Percentiles rank a stretch among this genome's conserved stretches.
Conservation (phyloP, 2,888 invertebrate species). For the Suillia variegata region DNA sequence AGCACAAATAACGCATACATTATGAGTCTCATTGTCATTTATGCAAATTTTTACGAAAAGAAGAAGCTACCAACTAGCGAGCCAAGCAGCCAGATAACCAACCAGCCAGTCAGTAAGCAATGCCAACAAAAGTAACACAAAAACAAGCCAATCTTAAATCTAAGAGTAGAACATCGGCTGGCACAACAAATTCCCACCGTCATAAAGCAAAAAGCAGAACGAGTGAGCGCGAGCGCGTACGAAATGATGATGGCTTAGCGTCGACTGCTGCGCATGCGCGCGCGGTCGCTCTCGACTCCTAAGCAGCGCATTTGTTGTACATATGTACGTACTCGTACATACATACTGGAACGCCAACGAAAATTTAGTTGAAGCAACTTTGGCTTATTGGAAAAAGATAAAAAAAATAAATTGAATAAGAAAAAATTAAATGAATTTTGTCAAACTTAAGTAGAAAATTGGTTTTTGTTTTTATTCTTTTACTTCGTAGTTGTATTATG, state of each 20-base stretch:
- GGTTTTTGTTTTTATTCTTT: neutral
- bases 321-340: neutral
- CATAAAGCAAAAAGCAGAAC: neutral
- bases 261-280: too few relatives aligned
- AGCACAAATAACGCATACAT: slow-evolving; percentile 52
- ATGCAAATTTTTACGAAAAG: slow-evolving; percentile 44
- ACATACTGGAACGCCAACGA: too few relatives aligned
- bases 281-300: too few relatives aligned
- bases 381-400: too few relatives aligned
- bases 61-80: neutral
- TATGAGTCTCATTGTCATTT: slow-evolving; percentile 55
- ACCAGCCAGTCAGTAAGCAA: neutral
- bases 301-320: neutral
- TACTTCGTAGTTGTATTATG: too few relatives aligned
- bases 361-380: too few relatives aligned
- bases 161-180: slow-evolving; percentile 3
- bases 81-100: neutral
- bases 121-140: neutral
- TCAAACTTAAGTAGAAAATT: slow-evolving; percentile 11
- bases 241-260: slow-evolving; percentile 10
- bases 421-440: slow-evolving; percentile 13
- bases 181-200: neutral
- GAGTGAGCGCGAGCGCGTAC: too few relatives aligned
- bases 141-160: slow-evolving; percentile 18
- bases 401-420: neutral